These are phyloP conservation scores for Ecdyonurus torrentis DNA, from an alignment of 2,888 invertebrate species.

Conservation along the genomic window DNA sequence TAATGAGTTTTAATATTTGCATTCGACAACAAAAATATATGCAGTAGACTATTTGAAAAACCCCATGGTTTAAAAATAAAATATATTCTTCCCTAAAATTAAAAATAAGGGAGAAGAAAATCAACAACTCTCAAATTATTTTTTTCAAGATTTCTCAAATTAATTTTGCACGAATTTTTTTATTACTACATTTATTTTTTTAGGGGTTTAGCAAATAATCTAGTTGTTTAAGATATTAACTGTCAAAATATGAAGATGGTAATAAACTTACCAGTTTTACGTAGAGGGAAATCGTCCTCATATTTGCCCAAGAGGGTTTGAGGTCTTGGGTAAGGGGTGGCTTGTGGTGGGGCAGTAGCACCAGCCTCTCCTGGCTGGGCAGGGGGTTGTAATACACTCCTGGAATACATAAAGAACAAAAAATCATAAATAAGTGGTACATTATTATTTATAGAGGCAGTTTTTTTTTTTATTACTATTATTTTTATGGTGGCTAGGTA, in stretches of 20 bases:
- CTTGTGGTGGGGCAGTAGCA: conserved; percentile 12
- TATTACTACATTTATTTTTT: too few relatives aligned
- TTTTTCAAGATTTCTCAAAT: too few relatives aligned
- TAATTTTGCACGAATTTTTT: neutral
- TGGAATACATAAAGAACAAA: conserved; percentile 9
- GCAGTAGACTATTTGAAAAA: neutral
- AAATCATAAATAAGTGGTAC: too few relatives aligned
- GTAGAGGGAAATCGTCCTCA: conserved; percentile 73
- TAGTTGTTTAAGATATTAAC: too few relatives aligned
- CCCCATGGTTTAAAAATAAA: too few relatives aligned
- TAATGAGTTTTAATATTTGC: neutral
- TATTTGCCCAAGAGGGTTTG: conserved; percentile 31
- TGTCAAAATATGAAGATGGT: too few relatives aligned
- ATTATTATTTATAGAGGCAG: too few relatives aligned
- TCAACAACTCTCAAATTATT: too few relatives aligned
- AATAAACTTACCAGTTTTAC: conserved; percentile 88
- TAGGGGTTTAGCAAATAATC: conserved; percentile 9
- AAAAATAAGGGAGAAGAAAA: too few relatives aligned
- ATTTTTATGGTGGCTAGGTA: too few relatives aligned
- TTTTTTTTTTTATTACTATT: too few relatives aligned
- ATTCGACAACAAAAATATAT: neutral
- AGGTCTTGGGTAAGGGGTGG: conserved; percentile 24
- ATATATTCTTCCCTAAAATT: too few relatives aligned
- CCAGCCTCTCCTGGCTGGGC: conserved; percentile 10
- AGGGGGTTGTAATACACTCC: conserved; percentile 15